A percentile compares a stretch with the other conserved stretches of the same genome.
These are phyloP conservation scores for Scolopax bukidnonensis DNA, from an alignment of 2,797 vertebrate genomes.

Conservation along the genomic window DNA sequence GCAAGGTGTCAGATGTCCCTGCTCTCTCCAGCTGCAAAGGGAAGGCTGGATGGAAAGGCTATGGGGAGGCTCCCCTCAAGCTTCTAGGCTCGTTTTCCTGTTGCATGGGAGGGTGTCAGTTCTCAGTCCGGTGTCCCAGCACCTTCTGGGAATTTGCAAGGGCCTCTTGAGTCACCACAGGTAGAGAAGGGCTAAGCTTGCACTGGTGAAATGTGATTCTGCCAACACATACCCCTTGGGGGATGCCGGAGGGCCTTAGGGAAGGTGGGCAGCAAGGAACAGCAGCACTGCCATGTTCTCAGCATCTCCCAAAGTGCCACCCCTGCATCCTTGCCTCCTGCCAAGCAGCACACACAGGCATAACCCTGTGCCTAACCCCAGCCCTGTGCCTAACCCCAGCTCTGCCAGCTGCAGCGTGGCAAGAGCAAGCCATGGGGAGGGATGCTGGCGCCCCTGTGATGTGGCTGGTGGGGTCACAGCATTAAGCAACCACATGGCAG, in stretches of 20 bases:
- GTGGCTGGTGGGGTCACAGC: not conserved
- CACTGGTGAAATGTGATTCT: not conserved
- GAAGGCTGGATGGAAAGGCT: not conserved
- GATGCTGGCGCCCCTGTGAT: not conserved
- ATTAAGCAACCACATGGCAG: fast-evolving
- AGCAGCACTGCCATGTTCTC: not conserved
- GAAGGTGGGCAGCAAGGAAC: not conserved
- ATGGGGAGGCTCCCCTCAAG: not conserved
- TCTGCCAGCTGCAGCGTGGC: not conserved
- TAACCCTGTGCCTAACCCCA: fast-evolving
- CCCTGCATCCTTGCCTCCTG: not conserved
- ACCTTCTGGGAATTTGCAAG: not conserved
- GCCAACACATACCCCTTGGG: fast-evolving
- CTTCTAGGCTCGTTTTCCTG: not conserved
- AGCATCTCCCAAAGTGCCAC: fast-evolving
- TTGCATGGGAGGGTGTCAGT: not conserved
- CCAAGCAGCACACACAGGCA: not conserved
- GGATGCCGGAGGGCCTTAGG: fast-evolving
- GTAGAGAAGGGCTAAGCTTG: not conserved
- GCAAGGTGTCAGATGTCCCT: not conserved
- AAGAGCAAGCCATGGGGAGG: fast-evolving
- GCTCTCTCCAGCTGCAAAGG: not conserved
- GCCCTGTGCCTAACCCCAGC: not conserved
- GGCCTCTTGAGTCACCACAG: not conserved
- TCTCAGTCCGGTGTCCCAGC: fast-evolving